Percentiles rank a stretch among this genome's conserved stretches.
Conservation (phyloP, 2,113 vertebrate genomes). For the Platysteira castanea region DNA sequence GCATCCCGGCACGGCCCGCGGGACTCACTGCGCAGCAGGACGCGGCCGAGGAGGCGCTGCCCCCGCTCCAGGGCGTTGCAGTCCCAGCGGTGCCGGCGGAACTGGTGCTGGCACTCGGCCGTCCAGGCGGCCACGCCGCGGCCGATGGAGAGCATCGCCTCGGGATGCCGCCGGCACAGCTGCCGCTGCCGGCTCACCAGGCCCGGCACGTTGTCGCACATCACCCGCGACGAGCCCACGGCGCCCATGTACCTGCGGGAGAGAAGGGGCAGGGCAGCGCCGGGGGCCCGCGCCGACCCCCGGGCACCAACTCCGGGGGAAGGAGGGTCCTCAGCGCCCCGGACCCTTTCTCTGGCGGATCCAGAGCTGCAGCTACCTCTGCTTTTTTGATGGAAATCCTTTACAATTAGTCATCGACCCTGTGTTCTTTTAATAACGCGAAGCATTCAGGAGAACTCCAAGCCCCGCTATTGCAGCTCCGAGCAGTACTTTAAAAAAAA, state of each 20-base stretch:
- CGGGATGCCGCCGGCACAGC: slow-evolving; percentile 89
- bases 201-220: slow-evolving; percentile 95
- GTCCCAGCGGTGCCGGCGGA: slow-evolving; percentile 94
- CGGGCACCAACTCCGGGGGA: no score
- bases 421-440: slow-evolving; percentile 20
- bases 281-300: neutral
- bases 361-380: neutral
- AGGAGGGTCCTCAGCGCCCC: neutral
- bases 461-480: neutral
- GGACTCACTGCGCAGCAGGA: slow-evolving; percentile 87
- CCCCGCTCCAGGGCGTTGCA: slow-evolving; percentile 87
- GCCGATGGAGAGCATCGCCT: slow-evolving; percentile 88
- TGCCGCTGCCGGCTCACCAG: slow-evolving; percentile 91
- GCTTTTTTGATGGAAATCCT: neutral
- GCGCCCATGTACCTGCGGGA: slow-evolving; percentile 88
- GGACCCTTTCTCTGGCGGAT: neutral
- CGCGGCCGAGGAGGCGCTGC: slow-evolving; percentile 86
- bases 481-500: neutral
- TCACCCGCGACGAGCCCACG: slow-evolving; percentile 86
- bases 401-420: neutral
- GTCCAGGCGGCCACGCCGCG: slow-evolving; percentile 89
- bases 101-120: slow-evolving; percentile 92
- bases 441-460: slow-evolving; percentile 31
- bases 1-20: neutral
- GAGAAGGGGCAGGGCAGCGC: neutral